A percentile compares a stretch with the other conserved stretches of the same genome.
phyloP scores from a whole-genome alignment of 2,113 vertebrate genomes.

The Leuciscus idus region DNA sequence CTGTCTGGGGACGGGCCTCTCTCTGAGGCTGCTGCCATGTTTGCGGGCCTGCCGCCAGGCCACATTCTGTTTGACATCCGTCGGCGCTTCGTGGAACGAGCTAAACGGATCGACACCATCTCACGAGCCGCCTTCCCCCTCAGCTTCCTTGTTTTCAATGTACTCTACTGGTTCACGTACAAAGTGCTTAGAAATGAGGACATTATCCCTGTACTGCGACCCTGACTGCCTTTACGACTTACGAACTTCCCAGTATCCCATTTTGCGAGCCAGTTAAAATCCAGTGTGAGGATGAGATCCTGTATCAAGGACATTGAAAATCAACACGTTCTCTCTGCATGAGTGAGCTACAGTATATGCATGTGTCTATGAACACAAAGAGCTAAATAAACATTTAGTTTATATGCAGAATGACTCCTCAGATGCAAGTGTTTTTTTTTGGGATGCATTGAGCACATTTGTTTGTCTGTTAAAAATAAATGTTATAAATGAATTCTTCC shows the following conservation, averaged over 20 bases:
- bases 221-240: not conserved
- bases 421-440: not conserved
- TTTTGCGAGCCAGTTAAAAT: not conserved
- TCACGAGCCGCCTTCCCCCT: slow-evolving; percentile 90
- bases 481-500: not conserved
- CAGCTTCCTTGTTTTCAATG: slow-evolving; percentile 91
- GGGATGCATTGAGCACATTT: not conserved
- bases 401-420: not conserved
- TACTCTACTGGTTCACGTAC: slow-evolving; percentile 94
- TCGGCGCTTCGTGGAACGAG: slow-evolving; percentile 81
- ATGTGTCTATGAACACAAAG: not conserved
- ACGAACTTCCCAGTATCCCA: not conserved
- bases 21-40: slow-evolving; percentile 76
- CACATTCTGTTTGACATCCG: slow-evolving; percentile 76
- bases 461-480: slow-evolving; percentile 12
- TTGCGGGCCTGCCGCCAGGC: slow-evolving; percentile 74
- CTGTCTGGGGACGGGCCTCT: slow-evolving; percentile 72
- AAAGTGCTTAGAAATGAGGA: slow-evolving; percentile 90
- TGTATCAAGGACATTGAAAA: not conserved
- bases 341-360: slow-evolving; percentile 10
- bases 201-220: slow-evolving; percentile 72
- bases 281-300: not conserved
- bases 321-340: not conserved
- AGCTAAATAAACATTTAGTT: not conserved
- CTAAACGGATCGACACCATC: slow-evolving; percentile 91